Evolutionary conservation across 1,140 invertebrate species (phyloP), one percentile per base, ranked within the genome.

Genomic region (Drosophila ficusphila): DNA sequence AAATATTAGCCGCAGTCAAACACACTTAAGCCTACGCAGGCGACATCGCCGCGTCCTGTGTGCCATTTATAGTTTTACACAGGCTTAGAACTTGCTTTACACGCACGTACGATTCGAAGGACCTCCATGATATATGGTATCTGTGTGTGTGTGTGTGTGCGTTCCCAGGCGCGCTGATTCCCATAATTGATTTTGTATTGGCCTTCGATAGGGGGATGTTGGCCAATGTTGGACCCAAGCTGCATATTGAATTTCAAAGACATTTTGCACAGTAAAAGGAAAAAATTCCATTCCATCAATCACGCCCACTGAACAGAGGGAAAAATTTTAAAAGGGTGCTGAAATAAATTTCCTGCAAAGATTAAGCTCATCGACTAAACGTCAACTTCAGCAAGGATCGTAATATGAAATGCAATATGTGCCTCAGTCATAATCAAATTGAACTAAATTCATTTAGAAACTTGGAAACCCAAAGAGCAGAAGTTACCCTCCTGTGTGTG

Each of bases 181-280:
- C 86, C 86, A 90, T 90, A 90, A 90, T 90, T 90, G 86, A 90
- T 86, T 90, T 82, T 86, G 86, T 90, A 90, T 90, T 82, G 79
- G 86, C 65, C 64, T 65, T 61, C 65, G 51, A 46, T 49, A 67
- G 21, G 60, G 60, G 44, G 60, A 49, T 25, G 62, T 51, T 65
- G 44, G 62, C 34, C 27, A 51, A 38, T 16, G 25, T 39, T 67
- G 44, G 54, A 47, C 60, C 60, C 34, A 42, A 57, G 54, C 36
- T 73, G 69, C 74, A 78, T 83, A 86, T 86, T 88, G 77, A 81
- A 86, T 86, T 88, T 86, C 81, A 86, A 86, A 86, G 77, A 76
- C 51, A n/a, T 74, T 85, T 76, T 61, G 3, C 69, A 12, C 36
- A 21, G 31, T 8, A 9, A 21, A 41, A 16, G 25, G 34, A 51